Evolutionary conservation across 2,888 invertebrate species (phyloP), one percentile per base, ranked within the genome.

Genomic region (Shargacucullia verbasci): DNA sequence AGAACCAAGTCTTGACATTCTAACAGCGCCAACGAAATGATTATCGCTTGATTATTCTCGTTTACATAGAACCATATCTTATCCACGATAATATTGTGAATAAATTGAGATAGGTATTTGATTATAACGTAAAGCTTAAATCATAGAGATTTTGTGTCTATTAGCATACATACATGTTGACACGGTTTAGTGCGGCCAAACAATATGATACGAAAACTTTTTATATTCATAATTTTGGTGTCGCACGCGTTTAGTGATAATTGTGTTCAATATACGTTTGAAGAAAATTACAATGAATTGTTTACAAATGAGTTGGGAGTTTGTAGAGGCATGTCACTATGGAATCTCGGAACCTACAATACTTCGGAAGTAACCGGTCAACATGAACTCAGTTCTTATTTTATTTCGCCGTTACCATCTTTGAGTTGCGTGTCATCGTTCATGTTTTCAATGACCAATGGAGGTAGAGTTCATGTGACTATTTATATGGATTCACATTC

Each of bases 221-320:
- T 75, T 40, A 50, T 78, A 46, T 40, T 66, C 27, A 48, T 63
- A 41, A 58, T 67, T 41, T 63, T 73, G 35, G 56, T 75, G 54
- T 54, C 70, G 37, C 45, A 67, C 63, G 82, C 75, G 46, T 52
- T 60, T 15, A 62, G 83, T 68, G 80, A 86, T 15, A 64, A 65
- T 39, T 88, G 89, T 67, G 75, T 83, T 10, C 76, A 73, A 47
- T 84, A 83, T 58, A 77, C 79, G 34, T 88, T 88, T 50, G 85
- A 83, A 56, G 74, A 82, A 14, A 73, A 76, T 7, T 83, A 76
- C 27, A 68, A 79, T 1, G 65, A 65, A 3, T 53, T 69, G 2
- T 90, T 90, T 53, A 63, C 55, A 11, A 70, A 71, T 20, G 38
- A 29, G 29, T 29, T 40, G 14, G 71, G 73, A 1, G 47, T 78